Percentiles rank a stretch among this genome's conserved stretches.
Conservation (phyloP, 2,113 vertebrate species). For the Notarius lentiginosus region DNA sequence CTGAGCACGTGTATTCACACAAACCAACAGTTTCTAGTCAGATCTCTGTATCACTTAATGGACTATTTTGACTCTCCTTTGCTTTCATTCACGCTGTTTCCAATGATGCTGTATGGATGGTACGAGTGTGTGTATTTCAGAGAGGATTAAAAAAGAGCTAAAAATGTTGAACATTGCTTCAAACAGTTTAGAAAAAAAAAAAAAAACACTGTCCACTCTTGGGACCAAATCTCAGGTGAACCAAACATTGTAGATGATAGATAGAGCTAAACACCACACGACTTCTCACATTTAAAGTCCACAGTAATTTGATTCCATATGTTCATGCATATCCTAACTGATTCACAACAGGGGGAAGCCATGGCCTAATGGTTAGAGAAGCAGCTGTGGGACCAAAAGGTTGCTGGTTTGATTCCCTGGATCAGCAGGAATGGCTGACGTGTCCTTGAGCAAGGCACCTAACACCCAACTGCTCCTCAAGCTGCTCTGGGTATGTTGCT, state of each 20-base stretch:
- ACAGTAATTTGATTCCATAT: not conserved
- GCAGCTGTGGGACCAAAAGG: no score
- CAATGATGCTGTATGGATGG: not conserved
- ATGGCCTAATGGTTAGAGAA: no score
- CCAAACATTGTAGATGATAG: not conserved
- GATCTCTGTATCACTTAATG: constrained; percentile 21
- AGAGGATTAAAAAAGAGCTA: constrained; percentile 15
- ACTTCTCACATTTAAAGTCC: not conserved
- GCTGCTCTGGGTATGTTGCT: no score
- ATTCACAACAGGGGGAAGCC: no score
- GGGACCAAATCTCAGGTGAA: not conserved
- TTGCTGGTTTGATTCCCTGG: no score
- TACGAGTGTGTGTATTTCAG: constrained; percentile 31
- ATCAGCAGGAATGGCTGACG: no score
- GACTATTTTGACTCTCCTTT: constrained; percentile 10
- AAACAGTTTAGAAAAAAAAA: not conserved
- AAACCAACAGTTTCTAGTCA: constrained; percentile 36
- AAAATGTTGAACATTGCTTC: constrained; percentile 26
- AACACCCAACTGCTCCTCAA: no score
- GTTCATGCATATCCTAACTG: not conserved
- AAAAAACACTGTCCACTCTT: not conserved
- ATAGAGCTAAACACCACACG: not conserved
- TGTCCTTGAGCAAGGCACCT: no score
- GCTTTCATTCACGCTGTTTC: constrained; percentile 26
- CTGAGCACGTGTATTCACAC: constrained; percentile 21